Evolutionary conservation across 2,888 invertebrate species (phyloP).

Genomic region (Rapana venosa): DNA sequence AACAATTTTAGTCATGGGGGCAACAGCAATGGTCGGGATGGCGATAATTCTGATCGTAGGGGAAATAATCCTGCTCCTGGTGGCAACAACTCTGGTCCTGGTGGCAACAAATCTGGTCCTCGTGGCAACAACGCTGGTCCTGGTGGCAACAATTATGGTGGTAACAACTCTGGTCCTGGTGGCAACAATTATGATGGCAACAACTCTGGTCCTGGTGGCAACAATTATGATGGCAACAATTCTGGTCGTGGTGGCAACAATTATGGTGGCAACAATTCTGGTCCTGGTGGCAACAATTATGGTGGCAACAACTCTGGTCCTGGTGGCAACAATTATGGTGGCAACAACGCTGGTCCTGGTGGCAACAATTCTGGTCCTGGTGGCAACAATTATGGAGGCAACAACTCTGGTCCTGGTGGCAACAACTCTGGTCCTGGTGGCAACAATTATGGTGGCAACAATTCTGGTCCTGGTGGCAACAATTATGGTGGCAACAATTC

Average conservation of each 20-base stretch:
- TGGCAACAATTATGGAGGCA: not conserved
- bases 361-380: not conserved
- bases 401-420: not conserved
- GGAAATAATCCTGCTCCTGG: too few relatives aligned
- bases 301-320: not conserved
- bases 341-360: not conserved
- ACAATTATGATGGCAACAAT: not conserved
- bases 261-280: not conserved
- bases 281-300: conserved; percentile 9
- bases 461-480: not conserved
- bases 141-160: not conserved
- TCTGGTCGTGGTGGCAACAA: not conserved
- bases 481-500: not conserved
- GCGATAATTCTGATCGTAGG: too few relatives aligned
- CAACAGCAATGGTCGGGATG: too few relatives aligned
- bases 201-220: not conserved
- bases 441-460: not conserved
- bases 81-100: conserved; percentile 8
- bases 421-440: not conserved
- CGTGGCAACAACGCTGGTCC: not conserved
- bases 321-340: not conserved
- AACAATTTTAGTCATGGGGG: too few relatives aligned
- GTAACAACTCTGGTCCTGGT: not conserved
- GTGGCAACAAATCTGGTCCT: not conserved
- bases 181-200: not conserved